These are phyloP conservation scores for Hypotaenidia philippensis DNA, from an alignment of 2,797 vertebrate genomes.

Conservation along the genomic window DNA sequence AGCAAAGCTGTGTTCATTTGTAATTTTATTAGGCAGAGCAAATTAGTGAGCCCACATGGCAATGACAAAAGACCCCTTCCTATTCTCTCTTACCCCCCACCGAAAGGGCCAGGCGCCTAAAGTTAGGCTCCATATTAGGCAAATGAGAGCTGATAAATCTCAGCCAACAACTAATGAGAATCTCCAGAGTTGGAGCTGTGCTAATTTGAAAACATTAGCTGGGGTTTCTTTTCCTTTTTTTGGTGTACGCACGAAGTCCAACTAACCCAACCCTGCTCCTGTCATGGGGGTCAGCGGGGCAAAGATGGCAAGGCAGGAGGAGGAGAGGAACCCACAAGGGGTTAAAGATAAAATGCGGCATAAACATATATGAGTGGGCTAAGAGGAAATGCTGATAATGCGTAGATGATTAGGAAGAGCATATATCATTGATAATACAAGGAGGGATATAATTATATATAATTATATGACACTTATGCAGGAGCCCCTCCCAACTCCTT, in stretches of 20 bases:
- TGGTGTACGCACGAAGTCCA: conserved; percentile 46
- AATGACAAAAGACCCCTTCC: conserved; percentile 85
- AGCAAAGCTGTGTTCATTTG: conserved; percentile 87
- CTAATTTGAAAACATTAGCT: conserved; percentile 93
- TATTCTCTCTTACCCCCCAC: conserved; percentile 85
- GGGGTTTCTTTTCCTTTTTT: conserved; percentile 68
- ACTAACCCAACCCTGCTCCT: background rate
- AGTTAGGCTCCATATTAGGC: conserved; percentile 91
- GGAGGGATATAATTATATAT: conserved; percentile 20
- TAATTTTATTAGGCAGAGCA: conserved; percentile 89
- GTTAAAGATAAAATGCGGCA: conserved; percentile 58
- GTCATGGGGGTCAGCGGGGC: background rate
- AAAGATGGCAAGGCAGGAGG: background rate
- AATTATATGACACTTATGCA: conserved; percentile 21
- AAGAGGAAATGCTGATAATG: conserved; percentile 37
- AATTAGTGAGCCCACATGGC: conserved; percentile 84
- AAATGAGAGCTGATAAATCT: conserved; percentile 93
- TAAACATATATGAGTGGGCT: background rate
- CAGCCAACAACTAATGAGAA: conserved; percentile 89
- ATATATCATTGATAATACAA: conserved; percentile 23
- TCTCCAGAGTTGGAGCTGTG: conserved; percentile 81
- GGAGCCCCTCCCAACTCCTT: background rate
- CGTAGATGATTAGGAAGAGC: conserved; percentile 58
- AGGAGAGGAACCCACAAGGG: background rate
- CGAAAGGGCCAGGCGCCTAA: conserved; percentile 85